Percentiles rank a stretch among this genome's conserved stretches.
Conservation (phyloP, 2,113 vertebrate species). For the Cyphomyrus discorhynchus region DNA sequence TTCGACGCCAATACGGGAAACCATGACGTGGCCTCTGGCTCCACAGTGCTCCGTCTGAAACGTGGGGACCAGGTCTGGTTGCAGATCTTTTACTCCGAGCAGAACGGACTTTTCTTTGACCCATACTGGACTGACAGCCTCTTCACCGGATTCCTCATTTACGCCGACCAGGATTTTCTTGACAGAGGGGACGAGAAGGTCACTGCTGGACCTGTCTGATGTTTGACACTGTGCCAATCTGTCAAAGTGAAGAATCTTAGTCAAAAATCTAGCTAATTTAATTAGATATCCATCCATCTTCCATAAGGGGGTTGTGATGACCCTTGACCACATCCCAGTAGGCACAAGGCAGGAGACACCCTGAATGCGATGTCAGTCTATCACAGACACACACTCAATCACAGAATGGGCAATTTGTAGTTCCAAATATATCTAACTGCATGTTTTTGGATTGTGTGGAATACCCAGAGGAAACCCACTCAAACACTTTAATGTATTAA, state of each 20-base stretch:
- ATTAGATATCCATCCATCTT: background rate
- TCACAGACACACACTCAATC: background rate
- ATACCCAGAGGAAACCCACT: background rate
- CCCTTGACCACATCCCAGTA: background rate
- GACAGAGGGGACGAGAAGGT: constrained; percentile 57
- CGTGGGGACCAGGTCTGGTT: constrained; percentile 86
- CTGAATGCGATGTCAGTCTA: background rate
- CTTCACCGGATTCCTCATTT: constrained; percentile 93
- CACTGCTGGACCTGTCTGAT: constrained; percentile 38
- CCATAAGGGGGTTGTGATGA: background rate
- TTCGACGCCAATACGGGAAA: constrained; percentile 96
- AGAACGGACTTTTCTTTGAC: constrained; percentile 93
- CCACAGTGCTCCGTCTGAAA: constrained; percentile 80
- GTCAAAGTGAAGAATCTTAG: background rate
- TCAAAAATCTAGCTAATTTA: background rate
- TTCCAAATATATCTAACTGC: background rate
- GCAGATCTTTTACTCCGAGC: constrained; percentile 95
- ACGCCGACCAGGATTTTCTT: constrained; percentile 73
- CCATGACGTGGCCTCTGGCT: constrained; percentile 87
- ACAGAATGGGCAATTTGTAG: background rate
- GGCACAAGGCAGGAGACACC: background rate
- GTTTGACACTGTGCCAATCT: background rate
- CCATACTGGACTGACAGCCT: constrained; percentile 96
- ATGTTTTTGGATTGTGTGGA: background rate
- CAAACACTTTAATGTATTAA: background rate